phyloP scores from a whole-genome alignment of 2,797 vertebrate genomes.

The Erithacus rubecula region DNA sequence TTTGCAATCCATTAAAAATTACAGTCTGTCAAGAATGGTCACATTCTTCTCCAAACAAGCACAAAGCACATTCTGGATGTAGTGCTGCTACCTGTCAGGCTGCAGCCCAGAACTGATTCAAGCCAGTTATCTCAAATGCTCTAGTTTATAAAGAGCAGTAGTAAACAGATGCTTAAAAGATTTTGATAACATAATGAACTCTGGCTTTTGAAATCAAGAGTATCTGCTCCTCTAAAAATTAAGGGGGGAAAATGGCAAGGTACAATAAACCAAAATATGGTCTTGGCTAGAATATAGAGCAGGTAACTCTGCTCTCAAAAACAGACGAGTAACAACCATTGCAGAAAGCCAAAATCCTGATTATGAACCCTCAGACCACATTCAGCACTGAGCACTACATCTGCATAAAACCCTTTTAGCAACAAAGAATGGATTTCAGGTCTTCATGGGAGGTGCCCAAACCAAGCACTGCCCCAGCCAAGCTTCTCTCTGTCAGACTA shows the following conservation, averaged over 20 bases:
- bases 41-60: conserved; percentile 2
- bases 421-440: neutral
- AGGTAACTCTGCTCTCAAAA: neutral
- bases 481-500: neutral
- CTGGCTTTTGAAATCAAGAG: neutral
- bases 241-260: neutral
- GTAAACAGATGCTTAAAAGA: neutral
- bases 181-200: neutral
- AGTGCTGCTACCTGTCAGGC: neutral
- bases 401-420: neutral
- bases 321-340: accelerated
- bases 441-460: neutral
- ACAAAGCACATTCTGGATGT: neutral
- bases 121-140: neutral
- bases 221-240: neutral
- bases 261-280: neutral
- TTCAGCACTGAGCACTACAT: neutral
- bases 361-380: neutral
- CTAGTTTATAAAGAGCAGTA: neutral
- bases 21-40: neutral
- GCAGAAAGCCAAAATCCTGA: neutral
- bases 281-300: neutral
- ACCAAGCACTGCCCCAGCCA: neutral
- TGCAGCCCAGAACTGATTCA: neutral
- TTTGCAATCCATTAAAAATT: conserved; percentile 55